Conservation (phyloP, 2,797 vertebrate genomes). For the Sciurus carolinensis region DNA sequence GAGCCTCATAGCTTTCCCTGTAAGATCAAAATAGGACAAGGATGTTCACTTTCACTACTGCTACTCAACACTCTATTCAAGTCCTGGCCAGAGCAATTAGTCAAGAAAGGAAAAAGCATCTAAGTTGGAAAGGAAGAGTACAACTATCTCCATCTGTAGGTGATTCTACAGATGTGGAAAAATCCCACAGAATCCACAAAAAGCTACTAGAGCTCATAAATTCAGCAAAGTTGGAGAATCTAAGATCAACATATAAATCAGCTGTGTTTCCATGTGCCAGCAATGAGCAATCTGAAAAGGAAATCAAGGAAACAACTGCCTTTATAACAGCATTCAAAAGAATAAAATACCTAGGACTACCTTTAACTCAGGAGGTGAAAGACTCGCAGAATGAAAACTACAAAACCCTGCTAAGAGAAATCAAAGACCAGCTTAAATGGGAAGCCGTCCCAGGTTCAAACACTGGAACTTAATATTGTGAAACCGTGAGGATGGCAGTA, state of each 20-base stretch:
- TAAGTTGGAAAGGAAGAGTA: background rate
- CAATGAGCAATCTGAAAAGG: background rate
- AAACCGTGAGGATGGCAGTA: background rate
- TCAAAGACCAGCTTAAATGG: background rate
- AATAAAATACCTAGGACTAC: background rate
- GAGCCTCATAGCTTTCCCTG: background rate
- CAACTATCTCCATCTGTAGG: background rate
- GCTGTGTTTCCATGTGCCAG: background rate
- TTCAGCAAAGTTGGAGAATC: background rate
- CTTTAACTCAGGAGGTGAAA: background rate
- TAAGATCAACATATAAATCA: background rate
- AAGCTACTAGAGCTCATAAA: background rate
- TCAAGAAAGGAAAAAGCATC: conserved; percentile 1
- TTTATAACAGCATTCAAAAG: background rate
- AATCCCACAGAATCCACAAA: conserved; percentile 3
- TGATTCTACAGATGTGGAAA: background rate
- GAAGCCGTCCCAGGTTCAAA: background rate
- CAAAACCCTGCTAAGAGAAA: background rate
- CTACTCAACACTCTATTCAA: background rate
- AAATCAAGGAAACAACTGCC: background rate
- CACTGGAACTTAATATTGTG: background rate
- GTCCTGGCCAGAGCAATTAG: background rate
- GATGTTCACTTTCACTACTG: background rate
- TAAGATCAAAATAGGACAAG: background rate
- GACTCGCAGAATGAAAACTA: background rate